phyloP scores from a whole-genome alignment of 1,140 invertebrate genomes.

The Pteromalus puparum region DNA sequence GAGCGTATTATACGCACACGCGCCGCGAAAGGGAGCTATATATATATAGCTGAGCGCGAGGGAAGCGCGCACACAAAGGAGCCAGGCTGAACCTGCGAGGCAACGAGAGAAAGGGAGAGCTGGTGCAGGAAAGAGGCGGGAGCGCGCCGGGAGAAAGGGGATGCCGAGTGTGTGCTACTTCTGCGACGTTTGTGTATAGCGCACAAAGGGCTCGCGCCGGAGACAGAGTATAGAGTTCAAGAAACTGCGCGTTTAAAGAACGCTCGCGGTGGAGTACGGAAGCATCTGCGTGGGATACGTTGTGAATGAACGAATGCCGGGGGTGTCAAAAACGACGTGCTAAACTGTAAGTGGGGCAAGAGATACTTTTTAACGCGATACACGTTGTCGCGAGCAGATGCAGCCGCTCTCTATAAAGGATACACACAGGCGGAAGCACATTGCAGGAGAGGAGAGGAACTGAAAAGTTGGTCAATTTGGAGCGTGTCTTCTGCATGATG shows the following conservation, averaged over 20 bases:
- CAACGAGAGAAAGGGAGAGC: not conserved
- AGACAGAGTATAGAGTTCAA: conserved; percentile 9
- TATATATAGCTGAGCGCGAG: too few species aligned
- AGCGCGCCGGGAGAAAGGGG: not conserved
- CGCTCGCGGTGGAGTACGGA: not conserved
- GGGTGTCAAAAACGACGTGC: too few species aligned
- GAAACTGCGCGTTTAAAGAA: not conserved
- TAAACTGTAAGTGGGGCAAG: too few species aligned
- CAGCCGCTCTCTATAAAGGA: not conserved
- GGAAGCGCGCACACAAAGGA: conserved; percentile 13
- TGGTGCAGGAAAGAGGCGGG: not conserved
- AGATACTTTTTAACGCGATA: too few species aligned
- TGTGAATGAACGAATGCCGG: not conserved
- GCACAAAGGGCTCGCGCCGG: not conserved
- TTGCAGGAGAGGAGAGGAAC: not conserved
- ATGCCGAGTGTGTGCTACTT: conserved; percentile 13
- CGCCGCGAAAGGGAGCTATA: too few species aligned
- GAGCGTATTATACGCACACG: too few species aligned
- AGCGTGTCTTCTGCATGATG: not conserved
- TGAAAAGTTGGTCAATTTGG: not conserved
- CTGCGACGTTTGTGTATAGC: not conserved
- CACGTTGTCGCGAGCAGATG: not conserved
- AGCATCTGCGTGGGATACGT: not conserved
- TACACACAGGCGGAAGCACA: not conserved
- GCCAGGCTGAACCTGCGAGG: not conserved